phyloP scores from a whole-genome alignment of 2,888 invertebrate genomes.

The Odontocolon sp. region DNA sequence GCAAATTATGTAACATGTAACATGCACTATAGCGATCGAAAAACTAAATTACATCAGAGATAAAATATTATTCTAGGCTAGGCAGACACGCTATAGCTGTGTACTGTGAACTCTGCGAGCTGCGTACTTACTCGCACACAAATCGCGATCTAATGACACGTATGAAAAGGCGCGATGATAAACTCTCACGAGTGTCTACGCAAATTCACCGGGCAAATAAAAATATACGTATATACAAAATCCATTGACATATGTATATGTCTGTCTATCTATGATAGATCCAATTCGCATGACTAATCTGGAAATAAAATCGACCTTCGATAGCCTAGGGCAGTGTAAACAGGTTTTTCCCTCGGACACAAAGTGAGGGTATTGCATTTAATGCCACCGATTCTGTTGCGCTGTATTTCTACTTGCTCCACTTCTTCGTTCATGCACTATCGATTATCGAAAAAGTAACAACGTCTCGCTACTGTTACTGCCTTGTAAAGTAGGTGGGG shows the following conservation, averaged over 20 bases:
- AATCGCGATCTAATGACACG: background rate
- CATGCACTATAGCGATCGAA: too few species aligned
- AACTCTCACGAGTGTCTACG: background rate
- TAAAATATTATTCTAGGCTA: too few species aligned
- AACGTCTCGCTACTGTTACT: slow-evolving; percentile 25
- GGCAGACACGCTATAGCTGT: too few species aligned
- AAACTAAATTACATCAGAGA: too few species aligned
- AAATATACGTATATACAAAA: background rate
- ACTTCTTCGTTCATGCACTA: slow-evolving; percentile 42
- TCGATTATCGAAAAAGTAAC: slow-evolving; percentile 46
- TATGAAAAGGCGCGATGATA: background rate
- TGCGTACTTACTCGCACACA: background rate
- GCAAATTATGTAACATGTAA: too few species aligned
- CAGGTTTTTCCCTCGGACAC: slow-evolving; percentile 7
- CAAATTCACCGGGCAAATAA: background rate
- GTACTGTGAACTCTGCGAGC: too few species aligned
- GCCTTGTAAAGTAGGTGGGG: slow-evolving; percentile 15
- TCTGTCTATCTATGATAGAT: too few species aligned
- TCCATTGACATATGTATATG: background rate
- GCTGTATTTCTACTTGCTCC: slow-evolving; percentile 31
- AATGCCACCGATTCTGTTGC: background rate
- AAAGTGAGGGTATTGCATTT: background rate
- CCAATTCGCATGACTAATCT: slow-evolving; percentile 26
- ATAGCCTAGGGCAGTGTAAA: slow-evolving; percentile 29
- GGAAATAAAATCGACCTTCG: slow-evolving; percentile 40